Evolutionary conservation across 2,113 vertebrate genomes (phyloP), one percentile per base, ranked within the genome.

Genomic region (Noctilio leporinus): DNA sequence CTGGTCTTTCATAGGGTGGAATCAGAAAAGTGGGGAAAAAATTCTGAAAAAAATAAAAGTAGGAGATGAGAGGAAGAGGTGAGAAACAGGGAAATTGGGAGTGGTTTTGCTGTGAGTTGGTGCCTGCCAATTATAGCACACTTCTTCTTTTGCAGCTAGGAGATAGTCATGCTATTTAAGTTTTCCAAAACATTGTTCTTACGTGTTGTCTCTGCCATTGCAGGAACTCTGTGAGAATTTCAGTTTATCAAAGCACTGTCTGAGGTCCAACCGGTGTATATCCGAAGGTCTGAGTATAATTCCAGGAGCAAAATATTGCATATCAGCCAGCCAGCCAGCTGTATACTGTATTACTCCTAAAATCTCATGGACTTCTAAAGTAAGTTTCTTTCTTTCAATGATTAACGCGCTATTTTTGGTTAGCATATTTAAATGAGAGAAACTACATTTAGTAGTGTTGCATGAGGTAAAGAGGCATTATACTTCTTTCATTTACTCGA

Each of bases 181-280:
- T 47, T 65, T 83, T 24, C 55, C 28, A 40, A 35, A 47, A 28
- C 51, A 10, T 28, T 33, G 22, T 69, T 72, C 91, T 90, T 59
- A 33, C 2, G 2, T 45, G 43, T 76, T 53, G 7, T 93, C 91
- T 94, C 59, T 89, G 77, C 72, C 38, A 1, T 78, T 92, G 65
- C 67, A 97, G 97, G 95, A 96, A 69, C 77, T 69, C 62, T 53
- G 40, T 85, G 86, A 82, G 81, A 62, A 55, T 82, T 72, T 77
- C 77, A 53, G 0, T 89, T 4, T 47, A 17, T 62, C 70, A 77
- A 77, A 84, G 84, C 53, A 45, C 28, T 53, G 8, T 40, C 33
- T 6, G 1, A 57, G 40, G 40, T 90, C 73, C 64, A 85, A n/a
- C 82, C 12, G 3, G 22, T 82, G 38, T 92, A 1, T 57, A 57